These are phyloP conservation scores for Acleris emargana DNA, from an alignment of 2,888 invertebrate genomes.

Conservation along the genomic window DNA sequence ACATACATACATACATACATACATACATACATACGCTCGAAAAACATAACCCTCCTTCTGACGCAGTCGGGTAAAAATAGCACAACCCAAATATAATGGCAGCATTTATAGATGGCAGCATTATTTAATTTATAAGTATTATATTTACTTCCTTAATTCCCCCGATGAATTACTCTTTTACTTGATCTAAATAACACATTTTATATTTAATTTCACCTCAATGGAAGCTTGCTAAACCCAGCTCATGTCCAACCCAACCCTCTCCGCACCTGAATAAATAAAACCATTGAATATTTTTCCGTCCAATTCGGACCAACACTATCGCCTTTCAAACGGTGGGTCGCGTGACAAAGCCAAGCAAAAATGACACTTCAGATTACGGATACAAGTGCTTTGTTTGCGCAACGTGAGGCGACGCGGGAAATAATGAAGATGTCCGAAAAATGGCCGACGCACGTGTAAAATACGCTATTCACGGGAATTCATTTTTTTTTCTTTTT, in stretches of 20 bases:
- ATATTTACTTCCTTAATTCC: background rate
- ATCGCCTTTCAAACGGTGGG: slow-evolving; percentile 14
- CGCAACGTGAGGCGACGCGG: slow-evolving; percentile 13
- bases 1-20: no score
- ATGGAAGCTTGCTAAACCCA: background rate
- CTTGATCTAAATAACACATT: background rate
- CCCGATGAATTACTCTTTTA: no score
- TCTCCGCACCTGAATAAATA: background rate
- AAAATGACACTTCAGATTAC: slow-evolving; percentile 20
- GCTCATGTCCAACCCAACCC: background rate
- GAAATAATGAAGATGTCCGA: slow-evolving; percentile 30
- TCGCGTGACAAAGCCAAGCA: slow-evolving; percentile 1
- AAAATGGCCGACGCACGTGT: slow-evolving; percentile 20
- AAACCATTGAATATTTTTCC: slow-evolving; percentile 4
- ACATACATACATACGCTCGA: no score
- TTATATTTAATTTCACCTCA: background rate
- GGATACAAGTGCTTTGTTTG: background rate
- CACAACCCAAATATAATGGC: no score
- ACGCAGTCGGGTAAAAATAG: no score
- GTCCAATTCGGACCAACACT: slow-evolving; percentile 2
- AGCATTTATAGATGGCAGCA: no score
- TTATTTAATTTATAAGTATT: background rate
- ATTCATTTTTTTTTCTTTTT: no score
- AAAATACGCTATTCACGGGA: slow-evolving; percentile 20
- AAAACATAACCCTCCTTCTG: no score